Evolutionary conservation across 2,797 vertebrate species (phyloP).

Genomic region (Cyprinella venusta): DNA sequence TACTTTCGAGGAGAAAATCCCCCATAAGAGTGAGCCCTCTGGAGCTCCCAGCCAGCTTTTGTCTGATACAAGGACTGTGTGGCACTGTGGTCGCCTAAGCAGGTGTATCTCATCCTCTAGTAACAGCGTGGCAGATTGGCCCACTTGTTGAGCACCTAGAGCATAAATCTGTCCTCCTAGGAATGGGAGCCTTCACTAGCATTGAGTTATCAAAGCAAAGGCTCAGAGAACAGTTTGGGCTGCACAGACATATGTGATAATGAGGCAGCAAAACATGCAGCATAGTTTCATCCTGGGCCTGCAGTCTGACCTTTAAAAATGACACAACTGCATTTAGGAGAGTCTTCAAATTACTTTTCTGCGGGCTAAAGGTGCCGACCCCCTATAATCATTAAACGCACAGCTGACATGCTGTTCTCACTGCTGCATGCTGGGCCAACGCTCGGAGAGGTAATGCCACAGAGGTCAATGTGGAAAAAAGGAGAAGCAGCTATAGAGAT

Average conservation of each 20-base stretch:
- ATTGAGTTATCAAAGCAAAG: slow-evolving; percentile 51
- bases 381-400: slow-evolving; percentile 67
- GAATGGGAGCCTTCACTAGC: slow-evolving; percentile 45
- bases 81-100: slow-evolving; percentile 47
- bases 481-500: slow-evolving; percentile 32
- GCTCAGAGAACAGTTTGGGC: slow-evolving; percentile 38
- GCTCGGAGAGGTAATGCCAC: slow-evolving; percentile 54
- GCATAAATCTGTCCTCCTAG: slow-evolving; percentile 52
- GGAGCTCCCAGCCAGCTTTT: slow-evolving; percentile 43
- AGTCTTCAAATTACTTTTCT: slow-evolving; percentile 66
- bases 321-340: slow-evolving; percentile 55
- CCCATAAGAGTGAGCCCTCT: slow-evolving; percentile 31
- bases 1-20: slow-evolving; percentile 50
- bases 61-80: slow-evolving; percentile 51
- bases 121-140: slow-evolving; percentile 38
- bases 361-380: slow-evolving; percentile 65
- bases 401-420: slow-evolving; percentile 58
- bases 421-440: slow-evolving; percentile 61
- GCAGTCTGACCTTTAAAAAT: slow-evolving; percentile 60
- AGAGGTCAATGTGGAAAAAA: slow-evolving; percentile 69
- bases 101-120: slow-evolving; percentile 54
- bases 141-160: slow-evolving; percentile 57
- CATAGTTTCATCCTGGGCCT: slow-evolving; percentile 41
- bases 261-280: slow-evolving; percentile 56
- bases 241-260: slow-evolving; percentile 43